Conservation (phyloP, 1,140 invertebrate species). For the Thereuonema tuberculata region DNA sequence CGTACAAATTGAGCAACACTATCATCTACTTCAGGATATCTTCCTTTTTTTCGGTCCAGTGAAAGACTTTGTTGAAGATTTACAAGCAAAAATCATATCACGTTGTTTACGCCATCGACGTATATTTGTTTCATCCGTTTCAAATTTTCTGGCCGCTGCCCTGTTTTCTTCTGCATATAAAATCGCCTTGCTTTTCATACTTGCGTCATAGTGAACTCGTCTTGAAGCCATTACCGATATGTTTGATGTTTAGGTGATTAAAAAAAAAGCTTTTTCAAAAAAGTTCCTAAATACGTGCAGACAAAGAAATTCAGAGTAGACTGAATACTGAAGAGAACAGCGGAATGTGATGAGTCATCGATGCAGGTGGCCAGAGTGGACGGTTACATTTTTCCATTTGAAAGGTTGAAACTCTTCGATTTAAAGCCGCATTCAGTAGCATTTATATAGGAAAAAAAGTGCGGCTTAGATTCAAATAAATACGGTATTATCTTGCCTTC, state of each 20-base stretch:
- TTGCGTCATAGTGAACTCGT: neutral
- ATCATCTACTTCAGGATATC: neutral
- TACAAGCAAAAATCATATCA: neutral
- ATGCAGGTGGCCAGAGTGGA: neutral
- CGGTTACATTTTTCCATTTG: neutral
- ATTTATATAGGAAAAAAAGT: constrained; percentile 17
- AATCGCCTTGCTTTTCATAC: neutral
- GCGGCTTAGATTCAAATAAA: constrained; percentile 17
- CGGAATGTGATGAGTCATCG: neutral
- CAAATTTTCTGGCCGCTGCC: neutral
- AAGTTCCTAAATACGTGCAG: neutral
- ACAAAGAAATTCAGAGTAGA: neutral
- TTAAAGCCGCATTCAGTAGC: constrained; percentile 15
- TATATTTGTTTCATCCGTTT: neutral
- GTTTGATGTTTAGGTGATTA: neutral
- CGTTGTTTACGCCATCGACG: neutral
- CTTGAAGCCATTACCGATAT: neutral
- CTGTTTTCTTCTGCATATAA: neutral
- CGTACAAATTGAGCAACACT: neutral
- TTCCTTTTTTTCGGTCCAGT: neutral
- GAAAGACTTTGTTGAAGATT: neutral
- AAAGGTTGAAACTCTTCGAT: neutral
- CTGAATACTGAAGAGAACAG: neutral
- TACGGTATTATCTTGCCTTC: too few species aligned
- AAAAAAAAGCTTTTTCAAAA: neutral